Base-by-base conservation (phyloP, 2,888 invertebrate genomes). In the Parnassius orleans region DNA sequence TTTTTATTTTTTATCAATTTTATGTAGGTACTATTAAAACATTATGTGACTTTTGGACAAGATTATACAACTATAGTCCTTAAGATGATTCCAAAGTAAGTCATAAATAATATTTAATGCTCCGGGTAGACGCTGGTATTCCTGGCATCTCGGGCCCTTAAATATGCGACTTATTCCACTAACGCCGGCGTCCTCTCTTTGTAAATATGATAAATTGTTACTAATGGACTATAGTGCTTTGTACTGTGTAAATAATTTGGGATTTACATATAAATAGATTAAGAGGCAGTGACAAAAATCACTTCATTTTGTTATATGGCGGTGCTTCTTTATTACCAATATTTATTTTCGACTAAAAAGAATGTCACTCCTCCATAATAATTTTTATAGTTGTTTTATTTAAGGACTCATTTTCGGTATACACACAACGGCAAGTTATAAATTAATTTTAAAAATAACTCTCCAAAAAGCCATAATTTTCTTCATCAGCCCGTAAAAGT, bases 91-190 rank as follows among this genome's bases (percentile, higher is more conserved):
- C 52, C 52, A 12, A 53, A 57, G 61, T 59, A 55, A 57, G 55
- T 55, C 64, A 60, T 66, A 65, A 65, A 65, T 65, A 66, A 66
- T 69, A 68, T 76, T 72, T 74, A 72, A 77, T 74, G 76, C 64
- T 64, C 62, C 74, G 73, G 75, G 68, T 68, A 65, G 53, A 65
- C 65, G 63, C 67, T 68, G 68, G 73, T 65, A 67, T 65, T 61
- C 65, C 58, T 24, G 72, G 77, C 72, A 80, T 78, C 67, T 70
- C 65, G 61, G 62, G 71, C 71, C 73, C 64, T 67, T 46, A 61
- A 63, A 67, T 67, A 68, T 63, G 66, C 67, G 58, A 69, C 70
- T 68, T 73, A 74, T 74, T 70, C 68, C 67, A 66, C 64, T 66
- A 70, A 67, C 67, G 70, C 67, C 57, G 61, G 69, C 69, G 14